Percentiles rank a stretch among this genome's conserved stretches.
Conservation (phyloP, 1,140 invertebrate genomes). For the Trichogramma pretiosum region DNA sequence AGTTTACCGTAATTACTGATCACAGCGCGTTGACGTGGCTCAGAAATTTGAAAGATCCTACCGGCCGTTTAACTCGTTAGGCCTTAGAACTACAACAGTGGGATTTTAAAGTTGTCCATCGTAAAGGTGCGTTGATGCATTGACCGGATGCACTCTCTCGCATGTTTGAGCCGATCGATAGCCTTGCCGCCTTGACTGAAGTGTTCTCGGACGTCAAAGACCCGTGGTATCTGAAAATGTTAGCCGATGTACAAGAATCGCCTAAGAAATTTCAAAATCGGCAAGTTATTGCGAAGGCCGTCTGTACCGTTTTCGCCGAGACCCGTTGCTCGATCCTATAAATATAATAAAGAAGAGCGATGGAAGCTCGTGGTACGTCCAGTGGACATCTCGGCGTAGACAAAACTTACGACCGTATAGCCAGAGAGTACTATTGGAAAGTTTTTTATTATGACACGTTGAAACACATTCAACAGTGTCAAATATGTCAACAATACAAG, state of each 20-base stretch:
- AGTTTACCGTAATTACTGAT: too few relatives aligned
- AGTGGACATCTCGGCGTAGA: not conserved
- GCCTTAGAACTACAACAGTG: slow-evolving; percentile 32
- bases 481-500: slow-evolving; percentile 27
- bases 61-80: slow-evolving; percentile 19
- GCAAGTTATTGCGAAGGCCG: too few relatives aligned
- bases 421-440: slow-evolving; percentile 1
- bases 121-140: slow-evolving; percentile 31
- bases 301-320: not conserved
- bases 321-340: not conserved
- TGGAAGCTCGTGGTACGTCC: not conserved
- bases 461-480: slow-evolving; percentile 22
- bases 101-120: slow-evolving; percentile 36
- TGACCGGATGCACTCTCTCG: slow-evolving; percentile 33
- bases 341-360: not conserved
- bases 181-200: not conserved
- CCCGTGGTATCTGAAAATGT: not conserved
- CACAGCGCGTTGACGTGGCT: too few relatives aligned
- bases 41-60: too few relatives aligned
- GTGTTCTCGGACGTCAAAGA: slow-evolving; percentile 1
- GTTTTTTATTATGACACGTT: slow-evolving; percentile 8
- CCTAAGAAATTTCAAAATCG: not conserved
- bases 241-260: not conserved
- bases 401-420: too few relatives aligned
- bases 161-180: slow-evolving; percentile 1